Percentiles rank a stretch among this genome's conserved stretches.
These are phyloP conservation scores for Nyctalus aviator DNA, from an alignment of 2,797 vertebrate species.

Conservation along the genomic window DNA sequence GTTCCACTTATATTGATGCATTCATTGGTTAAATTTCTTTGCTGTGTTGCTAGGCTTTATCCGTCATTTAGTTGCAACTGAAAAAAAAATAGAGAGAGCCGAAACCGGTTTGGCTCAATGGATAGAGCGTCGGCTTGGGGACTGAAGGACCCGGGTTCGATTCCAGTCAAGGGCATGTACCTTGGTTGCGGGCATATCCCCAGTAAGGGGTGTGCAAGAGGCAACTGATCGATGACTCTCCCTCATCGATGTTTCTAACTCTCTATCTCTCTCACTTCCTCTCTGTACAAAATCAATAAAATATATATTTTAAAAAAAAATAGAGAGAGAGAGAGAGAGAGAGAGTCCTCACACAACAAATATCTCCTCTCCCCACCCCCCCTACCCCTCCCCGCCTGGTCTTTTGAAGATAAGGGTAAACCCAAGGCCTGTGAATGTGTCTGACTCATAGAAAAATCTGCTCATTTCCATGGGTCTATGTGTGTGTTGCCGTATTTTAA, in stretches of 20 bases:
- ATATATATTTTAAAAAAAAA: no score
- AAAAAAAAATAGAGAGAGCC: background rate
- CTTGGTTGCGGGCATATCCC: no score
- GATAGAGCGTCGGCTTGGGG: no score
- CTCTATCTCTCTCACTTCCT: no score
- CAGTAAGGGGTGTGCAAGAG: no score
- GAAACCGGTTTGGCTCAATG: no score
- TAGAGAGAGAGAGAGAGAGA: background rate
- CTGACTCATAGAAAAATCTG: slow-evolving; percentile 70
- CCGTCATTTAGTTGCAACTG: background rate
- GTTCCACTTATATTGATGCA: no score
- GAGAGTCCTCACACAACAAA: background rate
- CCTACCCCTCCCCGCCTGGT: background rate
- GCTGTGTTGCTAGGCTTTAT: background rate
- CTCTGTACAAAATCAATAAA: no score
- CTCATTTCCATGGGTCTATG: slow-evolving; percentile 66
- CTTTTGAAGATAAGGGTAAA: slow-evolving; percentile 26
- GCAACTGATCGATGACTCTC: no score
- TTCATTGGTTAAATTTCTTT: background rate
- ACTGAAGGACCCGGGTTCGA: no score
- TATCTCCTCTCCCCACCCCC: background rate
- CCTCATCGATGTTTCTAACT: no score
- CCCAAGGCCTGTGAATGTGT: slow-evolving; percentile 13
- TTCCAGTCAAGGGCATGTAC: no score
- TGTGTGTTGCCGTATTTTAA: slow-evolving; percentile 35